Evolutionary conservation across 2,888 invertebrate species (phyloP).

Genomic region (Lithophane socia): DNA sequence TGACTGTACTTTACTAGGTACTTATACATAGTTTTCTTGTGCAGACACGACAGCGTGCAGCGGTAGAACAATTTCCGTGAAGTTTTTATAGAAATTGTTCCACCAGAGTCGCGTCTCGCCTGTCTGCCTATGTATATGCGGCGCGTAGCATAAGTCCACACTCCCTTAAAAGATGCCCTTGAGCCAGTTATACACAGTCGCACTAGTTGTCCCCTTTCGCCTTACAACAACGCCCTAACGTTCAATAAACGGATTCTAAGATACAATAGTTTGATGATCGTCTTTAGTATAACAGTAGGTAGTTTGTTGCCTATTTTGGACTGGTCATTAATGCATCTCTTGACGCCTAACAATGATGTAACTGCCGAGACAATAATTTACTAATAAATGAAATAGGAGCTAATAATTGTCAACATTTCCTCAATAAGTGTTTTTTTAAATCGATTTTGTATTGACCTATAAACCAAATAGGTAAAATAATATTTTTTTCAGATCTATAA

Average conservation of each 20-base stretch:
- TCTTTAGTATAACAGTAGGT: conserved; percentile 2
- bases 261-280: not conserved
- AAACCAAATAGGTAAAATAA: not conserved
- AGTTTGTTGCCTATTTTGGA: conserved; percentile 1
- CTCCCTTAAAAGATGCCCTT: conserved; percentile 47
- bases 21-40: not conserved
- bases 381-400: not conserved
- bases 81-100: too few relatives aligned
- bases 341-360: not conserved
- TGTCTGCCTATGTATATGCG: not conserved
- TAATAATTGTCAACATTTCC: not conserved
- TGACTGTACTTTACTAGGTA: not conserved
- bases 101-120: too few relatives aligned
- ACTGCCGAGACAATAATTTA: not conserved
- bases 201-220: conserved; percentile 40
- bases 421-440: not conserved
- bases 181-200: conserved; percentile 26
- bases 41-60: too few relatives aligned
- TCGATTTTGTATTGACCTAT: not conserved
- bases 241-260: too few relatives aligned
- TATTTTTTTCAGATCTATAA: not conserved
- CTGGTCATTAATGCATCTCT: not conserved
- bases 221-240: not conserved
- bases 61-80: too few relatives aligned
- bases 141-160: conserved; percentile 11